Evolutionary conservation across 2,888 invertebrate species (phyloP).

Genomic region (Romanomermis culicivorax): DNA sequence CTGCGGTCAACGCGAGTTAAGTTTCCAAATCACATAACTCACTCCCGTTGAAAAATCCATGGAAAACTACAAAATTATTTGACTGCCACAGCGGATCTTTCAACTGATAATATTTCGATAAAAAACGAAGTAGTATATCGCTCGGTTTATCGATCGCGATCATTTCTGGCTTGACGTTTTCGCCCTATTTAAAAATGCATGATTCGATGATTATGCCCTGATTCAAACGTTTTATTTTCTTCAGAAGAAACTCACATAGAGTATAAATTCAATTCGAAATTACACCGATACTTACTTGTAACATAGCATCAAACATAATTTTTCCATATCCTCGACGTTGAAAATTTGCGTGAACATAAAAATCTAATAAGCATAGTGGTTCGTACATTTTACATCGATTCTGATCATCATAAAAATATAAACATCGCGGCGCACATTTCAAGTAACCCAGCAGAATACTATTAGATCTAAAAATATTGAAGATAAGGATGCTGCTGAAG

Average conservation of each 20-base stretch:
- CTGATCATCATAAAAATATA: conserved; percentile 42
- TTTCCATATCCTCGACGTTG: conserved; percentile 70
- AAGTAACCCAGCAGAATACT: conserved; percentile 46
- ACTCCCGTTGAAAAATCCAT: conserved; percentile 44
- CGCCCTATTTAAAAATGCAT: conserved; percentile 12
- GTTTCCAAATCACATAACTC: no score
- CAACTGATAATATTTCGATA: conserved; percentile 56
- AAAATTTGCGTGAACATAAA: conserved; percentile 58
- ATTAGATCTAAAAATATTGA: conserved; percentile 14
- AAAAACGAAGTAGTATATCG: conserved; percentile 58
- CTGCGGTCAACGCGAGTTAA: no score
- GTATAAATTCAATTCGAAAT: no score
- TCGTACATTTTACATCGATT: conserved; percentile 26
- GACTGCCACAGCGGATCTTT: conserved; percentile 51
- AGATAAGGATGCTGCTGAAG: no score
- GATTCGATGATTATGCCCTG: neutral
- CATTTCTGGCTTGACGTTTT: conserved; percentile 15
- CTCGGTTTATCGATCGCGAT: conserved; percentile 83
- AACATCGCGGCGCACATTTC: conserved; percentile 66
- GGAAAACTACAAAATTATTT: conserved; percentile 69
- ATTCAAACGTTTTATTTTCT: no score
- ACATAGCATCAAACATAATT: conserved; percentile 63
- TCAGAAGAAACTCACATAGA: no score
- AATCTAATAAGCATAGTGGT: conserved; percentile 72
- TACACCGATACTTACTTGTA: conserved; percentile 46